Conservation (phyloP, 2,113 vertebrate genomes). For the Cebidichthys violaceus region DNA sequence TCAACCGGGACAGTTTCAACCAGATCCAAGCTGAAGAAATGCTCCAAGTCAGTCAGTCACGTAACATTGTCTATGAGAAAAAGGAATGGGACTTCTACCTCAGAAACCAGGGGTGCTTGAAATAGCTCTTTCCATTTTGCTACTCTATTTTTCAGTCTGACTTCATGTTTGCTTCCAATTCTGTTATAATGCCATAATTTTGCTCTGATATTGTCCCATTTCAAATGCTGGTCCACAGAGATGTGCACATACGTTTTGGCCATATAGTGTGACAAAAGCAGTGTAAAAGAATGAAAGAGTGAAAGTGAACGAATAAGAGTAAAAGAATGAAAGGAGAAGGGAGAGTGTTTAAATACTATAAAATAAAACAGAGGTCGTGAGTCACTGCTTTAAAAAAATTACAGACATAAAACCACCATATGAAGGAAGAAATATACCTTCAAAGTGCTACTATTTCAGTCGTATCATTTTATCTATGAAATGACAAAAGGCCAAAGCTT, state of each 20-base stretch:
- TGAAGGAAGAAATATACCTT: not conserved
- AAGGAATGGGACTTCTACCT: not conserved
- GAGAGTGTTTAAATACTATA: not conserved
- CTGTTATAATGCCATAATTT: not conserved
- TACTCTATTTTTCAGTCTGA: not conserved
- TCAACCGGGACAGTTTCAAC: not conserved
- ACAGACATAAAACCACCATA: not conserved
- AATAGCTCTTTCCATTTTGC: not conserved
- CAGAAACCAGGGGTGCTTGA: not conserved
- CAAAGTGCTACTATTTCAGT: not conserved
- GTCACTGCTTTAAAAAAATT: not conserved
- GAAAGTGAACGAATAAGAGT: no score
- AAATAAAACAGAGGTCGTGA: not conserved
- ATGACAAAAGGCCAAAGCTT: not conserved
- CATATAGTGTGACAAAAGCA: not conserved
- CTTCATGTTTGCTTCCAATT: not conserved
- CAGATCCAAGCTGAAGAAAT: not conserved
- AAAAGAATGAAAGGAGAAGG: not conserved
- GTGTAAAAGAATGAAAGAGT: not conserved
- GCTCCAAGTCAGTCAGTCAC: not conserved
- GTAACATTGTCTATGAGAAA: not conserved
- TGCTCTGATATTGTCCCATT: not conserved
- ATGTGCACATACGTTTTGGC: not conserved
- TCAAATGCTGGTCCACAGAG: not conserved
- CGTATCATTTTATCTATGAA: constrained; percentile 3